Conservation (phyloP, 2,888 invertebrate genomes). For the Sinohyriopsis cumingii region DNA sequence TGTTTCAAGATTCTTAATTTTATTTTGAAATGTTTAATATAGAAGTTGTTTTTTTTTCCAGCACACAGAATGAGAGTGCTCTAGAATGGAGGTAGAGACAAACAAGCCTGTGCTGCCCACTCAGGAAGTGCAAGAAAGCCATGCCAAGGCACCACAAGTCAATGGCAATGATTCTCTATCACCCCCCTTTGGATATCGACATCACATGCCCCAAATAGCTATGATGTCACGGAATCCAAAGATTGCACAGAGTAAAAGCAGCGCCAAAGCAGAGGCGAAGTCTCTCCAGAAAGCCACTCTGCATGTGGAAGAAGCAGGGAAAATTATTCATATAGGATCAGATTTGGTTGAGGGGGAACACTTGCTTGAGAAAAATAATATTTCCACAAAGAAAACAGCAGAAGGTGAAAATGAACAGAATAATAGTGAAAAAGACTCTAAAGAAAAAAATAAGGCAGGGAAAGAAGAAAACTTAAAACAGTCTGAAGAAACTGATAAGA, state of each 20-base stretch:
- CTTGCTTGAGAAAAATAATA: constrained; percentile 7
- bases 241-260: constrained; percentile 63
- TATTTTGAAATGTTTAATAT: too few relatives aligned
- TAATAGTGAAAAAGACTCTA: constrained; percentile 12
- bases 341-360: constrained; percentile 32
- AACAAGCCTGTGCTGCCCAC: too few relatives aligned
- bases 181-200: constrained; percentile 45
- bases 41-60: too few relatives aligned
- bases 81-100: too few relatives aligned
- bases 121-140: too few relatives aligned
- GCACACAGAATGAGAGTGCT: too few relatives aligned
- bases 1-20: too few relatives aligned
- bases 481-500: constrained; percentile 1
- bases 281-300: constrained; percentile 41
- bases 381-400: not conserved
- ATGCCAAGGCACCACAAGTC: too few relatives aligned
- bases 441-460: not conserved
- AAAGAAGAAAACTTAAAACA: not conserved
- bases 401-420: constrained; percentile 11
- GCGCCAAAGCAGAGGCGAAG: constrained; percentile 39
- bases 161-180: too few relatives aligned
- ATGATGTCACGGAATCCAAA: constrained; percentile 53
- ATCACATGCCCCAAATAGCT: constrained; percentile 61
- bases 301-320: constrained; percentile 55
- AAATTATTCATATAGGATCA: constrained; percentile 51